Base-by-base conservation (phyloP, 2,113 vertebrate genomes). In the Cepphus grylle region DNA sequence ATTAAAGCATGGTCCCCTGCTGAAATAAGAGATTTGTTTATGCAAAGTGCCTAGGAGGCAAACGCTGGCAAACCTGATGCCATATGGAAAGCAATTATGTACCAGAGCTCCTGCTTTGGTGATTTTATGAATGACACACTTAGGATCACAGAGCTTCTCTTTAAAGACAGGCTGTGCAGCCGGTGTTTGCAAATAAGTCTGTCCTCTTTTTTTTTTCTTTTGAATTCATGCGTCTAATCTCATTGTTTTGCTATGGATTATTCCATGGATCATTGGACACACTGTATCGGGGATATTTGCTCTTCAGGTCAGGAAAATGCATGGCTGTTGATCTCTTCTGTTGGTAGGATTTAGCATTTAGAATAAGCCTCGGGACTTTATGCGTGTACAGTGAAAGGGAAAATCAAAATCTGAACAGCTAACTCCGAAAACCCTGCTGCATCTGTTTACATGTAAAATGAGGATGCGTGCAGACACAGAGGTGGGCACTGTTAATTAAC, bases 171-270 rank as follows among this genome's bases (percentile, higher is more conserved):
- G 30, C 78, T 49, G 84, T 67, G 89, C 80, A 69, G 72, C 27
- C 78, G 0, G 7, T 88, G 50, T 50, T 93, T 81, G 96, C 90
- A 76, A 82, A 79, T 43, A 29, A 29, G 69, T 19, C 86, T 93
- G 77, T 77, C 62, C 85, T 58, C 62, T 27, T 65, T 65, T 53
- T 43, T 62, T 38, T 38, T 61, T 43, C 18, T 22, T 12, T 18
- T 89, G 25, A n/a, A 26, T 78, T 5, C 40, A 23, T 29, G 40
- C 2, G 1, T 86, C 71, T 89, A 63, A 94, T 93, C 90, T 84
- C 58, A 22, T 59, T 91, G 94, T 95, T 97, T 90, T 87, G 95
- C 88, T 18, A 1, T 11, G 87, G 96, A 87, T 97, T 97, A 87
- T 50, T 89, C 94, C 62, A 6, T 42, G 84, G 78, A 70, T 95